Evolutionary conservation across 2,113 vertebrate genomes (phyloP).

Genomic region (Parotia lawesii): DNA sequence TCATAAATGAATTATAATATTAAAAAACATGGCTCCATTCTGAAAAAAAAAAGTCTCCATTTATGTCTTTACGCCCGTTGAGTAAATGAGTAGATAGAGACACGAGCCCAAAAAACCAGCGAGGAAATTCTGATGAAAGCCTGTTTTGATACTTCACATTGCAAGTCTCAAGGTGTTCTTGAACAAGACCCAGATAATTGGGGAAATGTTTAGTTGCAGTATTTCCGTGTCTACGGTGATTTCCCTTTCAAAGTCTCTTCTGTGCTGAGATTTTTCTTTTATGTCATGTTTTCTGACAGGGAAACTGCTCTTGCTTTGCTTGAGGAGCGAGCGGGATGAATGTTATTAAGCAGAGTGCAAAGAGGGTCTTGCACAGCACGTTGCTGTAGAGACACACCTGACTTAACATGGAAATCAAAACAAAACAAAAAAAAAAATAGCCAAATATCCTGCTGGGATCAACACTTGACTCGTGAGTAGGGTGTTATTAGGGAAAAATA

Average conservation of each 20-base stretch:
- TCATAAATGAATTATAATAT: background rate
- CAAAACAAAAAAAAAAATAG: background rate
- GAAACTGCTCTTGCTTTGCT: background rate
- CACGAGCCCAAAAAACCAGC: background rate
- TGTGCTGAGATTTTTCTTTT: background rate
- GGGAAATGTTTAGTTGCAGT: background rate
- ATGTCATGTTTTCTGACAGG: background rate
- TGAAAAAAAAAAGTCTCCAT: background rate
- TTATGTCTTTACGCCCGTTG: background rate
- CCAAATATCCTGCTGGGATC: background rate
- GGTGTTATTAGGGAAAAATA: background rate
- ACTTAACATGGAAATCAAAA: background rate
- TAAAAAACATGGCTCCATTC: background rate
- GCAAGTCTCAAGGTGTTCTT: constrained; percentile 6
- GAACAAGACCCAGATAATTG: background rate
- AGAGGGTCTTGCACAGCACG: background rate
- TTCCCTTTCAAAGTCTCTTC: background rate
- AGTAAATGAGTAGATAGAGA: background rate
- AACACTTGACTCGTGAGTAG: background rate
- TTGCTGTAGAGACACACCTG: background rate
- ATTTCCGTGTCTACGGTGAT: background rate
- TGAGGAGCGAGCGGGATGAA: background rate
- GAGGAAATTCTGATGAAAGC: background rate
- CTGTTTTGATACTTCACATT: background rate
- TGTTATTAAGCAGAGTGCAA: background rate